Conservation (phyloP, 2,888 invertebrate species). For the Drosophila mettleri region DNA sequence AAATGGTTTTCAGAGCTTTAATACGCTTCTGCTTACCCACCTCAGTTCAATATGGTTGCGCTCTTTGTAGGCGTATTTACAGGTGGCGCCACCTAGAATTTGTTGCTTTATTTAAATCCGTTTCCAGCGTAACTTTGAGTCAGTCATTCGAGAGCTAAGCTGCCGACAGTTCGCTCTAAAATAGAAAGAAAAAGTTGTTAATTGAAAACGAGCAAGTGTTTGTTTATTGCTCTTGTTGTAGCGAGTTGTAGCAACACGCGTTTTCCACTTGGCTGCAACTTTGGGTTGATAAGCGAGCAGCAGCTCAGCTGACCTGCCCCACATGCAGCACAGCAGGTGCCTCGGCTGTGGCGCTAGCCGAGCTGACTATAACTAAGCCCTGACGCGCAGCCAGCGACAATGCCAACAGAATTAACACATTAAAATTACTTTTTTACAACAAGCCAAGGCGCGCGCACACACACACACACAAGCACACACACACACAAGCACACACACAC, state of each 20-base stretch:
- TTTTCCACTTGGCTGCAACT: slow-evolving; percentile 54
- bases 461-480: slow-evolving; percentile 17
- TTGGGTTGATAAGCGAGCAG: slow-evolving; percentile 31
- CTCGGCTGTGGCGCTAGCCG: background rate
- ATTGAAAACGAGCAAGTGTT: slow-evolving; percentile 68
- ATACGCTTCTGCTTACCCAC: no score
- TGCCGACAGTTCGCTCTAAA: slow-evolving; percentile 22
- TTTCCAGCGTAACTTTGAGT: background rate
- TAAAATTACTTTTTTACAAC: slow-evolving; percentile 77
- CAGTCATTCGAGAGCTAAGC: background rate
- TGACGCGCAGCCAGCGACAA: slow-evolving; percentile 60
- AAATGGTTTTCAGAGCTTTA: no score
- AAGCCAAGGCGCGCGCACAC: slow-evolving; percentile 38
- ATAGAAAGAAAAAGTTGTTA: slow-evolving; percentile 67
- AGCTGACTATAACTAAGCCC: slow-evolving; percentile 44
- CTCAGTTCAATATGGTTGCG: no score
- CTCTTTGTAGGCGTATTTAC: no score
- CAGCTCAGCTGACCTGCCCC: slow-evolving; percentile 22
- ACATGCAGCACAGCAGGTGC: slow-evolving; percentile 2
- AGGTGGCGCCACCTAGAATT: no score
- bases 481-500: slow-evolving; percentile 4
- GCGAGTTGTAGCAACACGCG: slow-evolving; percentile 36
- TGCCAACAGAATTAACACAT: slow-evolving; percentile 75
- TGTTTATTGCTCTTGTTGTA: slow-evolving; percentile 30
- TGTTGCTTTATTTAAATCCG: no score